These are phyloP conservation scores for Myotis yumanensis DNA, from an alignment of 2,113 vertebrate genomes.

Conservation along the genomic window DNA sequence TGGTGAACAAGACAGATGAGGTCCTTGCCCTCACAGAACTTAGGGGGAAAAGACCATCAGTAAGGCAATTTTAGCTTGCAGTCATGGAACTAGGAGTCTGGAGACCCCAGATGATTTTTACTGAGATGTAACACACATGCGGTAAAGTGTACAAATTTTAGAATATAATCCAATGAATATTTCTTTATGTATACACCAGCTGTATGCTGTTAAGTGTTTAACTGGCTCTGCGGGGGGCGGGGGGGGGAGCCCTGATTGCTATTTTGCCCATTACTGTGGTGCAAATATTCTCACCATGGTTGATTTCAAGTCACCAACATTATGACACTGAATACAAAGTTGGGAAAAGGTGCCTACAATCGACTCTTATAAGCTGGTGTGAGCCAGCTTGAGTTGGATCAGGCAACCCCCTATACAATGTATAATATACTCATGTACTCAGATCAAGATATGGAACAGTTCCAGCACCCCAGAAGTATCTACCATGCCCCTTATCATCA, in stretches of 20 bases:
- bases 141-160: not conserved
- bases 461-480: not conserved
- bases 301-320: not conserved
- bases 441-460: not conserved
- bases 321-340: not conserved
- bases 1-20: not conserved
- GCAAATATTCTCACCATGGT: not conserved
- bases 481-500: not conserved
- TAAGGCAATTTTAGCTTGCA: not conserved
- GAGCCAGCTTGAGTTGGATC: not conserved
- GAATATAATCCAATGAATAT: not conserved
- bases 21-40: not conserved
- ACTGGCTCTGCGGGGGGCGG: not conserved
- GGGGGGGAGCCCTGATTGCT: not conserved
- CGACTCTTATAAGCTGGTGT: not conserved
- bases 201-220: not conserved
- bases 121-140: not conserved
- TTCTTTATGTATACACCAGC: not conserved
- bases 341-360: not conserved
- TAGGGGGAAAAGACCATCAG: not conserved
- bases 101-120: not conserved
- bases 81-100: not conserved
- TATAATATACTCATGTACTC: not conserved
- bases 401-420: not conserved
- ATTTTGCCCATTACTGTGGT: not conserved